Evolutionary conservation across 2,113 vertebrate genomes (phyloP).

Genomic region (Boleophthalmus pectinirostris): DNA sequence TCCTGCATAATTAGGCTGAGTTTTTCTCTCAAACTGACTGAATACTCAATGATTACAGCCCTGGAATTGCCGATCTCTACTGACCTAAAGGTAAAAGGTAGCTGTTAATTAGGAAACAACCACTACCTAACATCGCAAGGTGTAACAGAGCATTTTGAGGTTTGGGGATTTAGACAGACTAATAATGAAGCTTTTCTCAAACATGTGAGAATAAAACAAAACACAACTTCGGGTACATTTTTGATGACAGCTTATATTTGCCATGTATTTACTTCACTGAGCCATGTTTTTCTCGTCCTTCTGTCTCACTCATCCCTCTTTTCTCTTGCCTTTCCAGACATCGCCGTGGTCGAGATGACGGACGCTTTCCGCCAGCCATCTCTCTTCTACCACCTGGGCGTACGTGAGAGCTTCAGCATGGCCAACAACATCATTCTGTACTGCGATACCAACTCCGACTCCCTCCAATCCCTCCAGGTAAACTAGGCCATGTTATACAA

Average conservation of each 20-base stretch:
- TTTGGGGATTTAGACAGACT: too few species aligned
- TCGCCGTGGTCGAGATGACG: constrained; percentile 97
- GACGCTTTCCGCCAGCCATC: constrained; percentile 98
- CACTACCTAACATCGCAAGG: too few species aligned
- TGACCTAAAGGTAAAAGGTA: too few species aligned
- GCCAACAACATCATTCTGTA: constrained; percentile 98
- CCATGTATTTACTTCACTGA: background rate
- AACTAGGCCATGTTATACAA: constrained; percentile 6
- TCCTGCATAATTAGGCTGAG: too few species aligned
- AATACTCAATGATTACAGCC: too few species aligned
- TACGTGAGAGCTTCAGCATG: constrained; percentile 98
- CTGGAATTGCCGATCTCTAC: too few species aligned
- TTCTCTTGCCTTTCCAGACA: constrained; percentile 77
- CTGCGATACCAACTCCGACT: constrained; percentile 91
- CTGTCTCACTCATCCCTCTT: background rate
- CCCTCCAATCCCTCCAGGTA: constrained; percentile 96
- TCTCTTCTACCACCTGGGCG: constrained; percentile 96
- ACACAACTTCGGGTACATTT: too few species aligned
- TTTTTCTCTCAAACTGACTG: too few species aligned
- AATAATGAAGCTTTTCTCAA: too few species aligned
- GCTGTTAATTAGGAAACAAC: too few species aligned
- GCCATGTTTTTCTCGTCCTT: background rate
- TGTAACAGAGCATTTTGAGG: too few species aligned
- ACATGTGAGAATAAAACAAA: too few species aligned
- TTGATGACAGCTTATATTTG: background rate